Base-by-base conservation (phyloP, 2,888 invertebrate genomes). In the Nebria salina region DNA sequence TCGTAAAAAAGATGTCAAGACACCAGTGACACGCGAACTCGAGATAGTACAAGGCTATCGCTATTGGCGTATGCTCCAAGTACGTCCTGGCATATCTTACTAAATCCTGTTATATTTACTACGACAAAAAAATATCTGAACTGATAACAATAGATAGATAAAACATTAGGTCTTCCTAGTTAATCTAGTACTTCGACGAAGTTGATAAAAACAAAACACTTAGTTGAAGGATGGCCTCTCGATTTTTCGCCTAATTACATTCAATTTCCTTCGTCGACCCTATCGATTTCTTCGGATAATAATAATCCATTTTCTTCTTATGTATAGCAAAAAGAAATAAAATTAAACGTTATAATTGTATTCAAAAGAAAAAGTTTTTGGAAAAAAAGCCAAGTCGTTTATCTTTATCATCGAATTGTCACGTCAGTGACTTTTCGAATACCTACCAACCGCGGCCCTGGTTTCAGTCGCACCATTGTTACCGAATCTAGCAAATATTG, bases 261-360 rank as follows among this genome's bases (percentile, higher is more conserved):
- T 54, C 13, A 11, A 54, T 54, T 54, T 54, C 54, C 54, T 43
- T 9, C 43, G 43, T 43, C 9, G 43, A 43, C 43, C 43, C 9
- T 43, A 43, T 43, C 9, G 43, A 43, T 43, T 43, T 6, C 9
- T 43, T 9, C 6, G 9, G 2, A 54, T 54, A 6, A 54, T 54
- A 54, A 54, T 54, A 54, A 54, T 54, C 54, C 54, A 54, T 54
- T 54, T 34, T 34, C 34, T 34, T 54, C 54, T 20, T 20, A 13
- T 54, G 54, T 8, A 8, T 54, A 54, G 54, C 0, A 13, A 72
- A 77, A 77, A 72, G 77, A 77, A 77, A 77, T 64, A 72, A 72
- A 79, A 79, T 75, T 79, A 79, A 79, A 68, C 64, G 75, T 68
- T 79, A 79, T 79, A 79, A 79, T 75, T 79, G 75, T 79, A 75